Evolutionary conservation across 2,113 vertebrate genomes (phyloP), one percentile per base, ranked within the genome.

Genomic region (Brienomyrus longianalis): DNA sequence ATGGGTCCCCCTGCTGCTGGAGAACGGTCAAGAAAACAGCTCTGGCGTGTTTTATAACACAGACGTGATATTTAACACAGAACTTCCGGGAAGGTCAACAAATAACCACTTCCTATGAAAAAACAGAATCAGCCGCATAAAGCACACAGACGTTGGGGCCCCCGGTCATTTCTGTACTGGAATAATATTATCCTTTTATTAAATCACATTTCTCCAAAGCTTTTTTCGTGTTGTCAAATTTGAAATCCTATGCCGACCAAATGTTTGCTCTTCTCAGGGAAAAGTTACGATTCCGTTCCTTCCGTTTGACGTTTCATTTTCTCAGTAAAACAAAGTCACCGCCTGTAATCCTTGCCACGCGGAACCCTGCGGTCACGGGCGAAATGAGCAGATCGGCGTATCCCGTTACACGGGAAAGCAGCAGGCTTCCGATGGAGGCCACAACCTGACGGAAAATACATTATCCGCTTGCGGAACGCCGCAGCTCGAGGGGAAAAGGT

Each of bases 121-220:
- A 54, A 90, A 88, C 70, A 91, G 90, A 90, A 91, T 70, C 13
- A 86, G 93, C 90, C 90, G 91, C 90, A 91, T 91, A 92, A 92
- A 92, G 74, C 90, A 91, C 86, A 91, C 90, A 90, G 91, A 92
- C 77, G 89, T 86, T 66, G 85, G 91, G 77, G 59, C 88, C 89
- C 70, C 88, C 48, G 83, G 86, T 87, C 35, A n/a, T 90, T 27
- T 47, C 31, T 51, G 54, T 83, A 59, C 86, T 70, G 50, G 52
- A 88, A 92, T 13, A 19, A 91, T 88, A 90, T 88, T 89, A 88
- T 91, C 51, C 66, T 92, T 90, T 83, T 83, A 56, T 88, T 48
- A 74, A 27, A 51, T 50, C 39, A 47, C 50, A 10, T 19, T 31
- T 47, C 51, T 83, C 90, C 77, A 83, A 91, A 86, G 31, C 54